These are phyloP conservation scores for Cataglyphis rosenhaueri DNA, from an alignment of 2,888 invertebrate species.

Conservation along the genomic window DNA sequence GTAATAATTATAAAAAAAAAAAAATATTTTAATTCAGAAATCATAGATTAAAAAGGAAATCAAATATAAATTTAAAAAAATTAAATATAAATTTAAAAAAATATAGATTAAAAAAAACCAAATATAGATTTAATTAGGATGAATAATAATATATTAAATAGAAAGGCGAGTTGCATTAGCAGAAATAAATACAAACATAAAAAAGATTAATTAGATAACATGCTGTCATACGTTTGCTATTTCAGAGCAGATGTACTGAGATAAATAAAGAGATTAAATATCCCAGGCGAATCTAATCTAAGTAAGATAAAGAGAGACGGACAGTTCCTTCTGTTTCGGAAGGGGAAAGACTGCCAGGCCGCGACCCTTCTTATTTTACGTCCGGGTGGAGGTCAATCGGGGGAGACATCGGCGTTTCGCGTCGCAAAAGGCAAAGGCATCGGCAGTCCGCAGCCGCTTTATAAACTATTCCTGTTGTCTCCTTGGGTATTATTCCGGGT, in stretches of 20 bases:
- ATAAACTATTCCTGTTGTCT: slow-evolving; percentile 86
- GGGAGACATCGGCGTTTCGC: slow-evolving; percentile 58
- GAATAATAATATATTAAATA: background rate
- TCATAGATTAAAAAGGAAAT: background rate
- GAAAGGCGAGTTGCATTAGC: background rate
- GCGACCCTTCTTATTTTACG: slow-evolving; percentile 45
- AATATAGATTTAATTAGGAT: background rate
- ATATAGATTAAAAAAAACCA: background rate
- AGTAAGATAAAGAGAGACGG: slow-evolving; percentile 36
- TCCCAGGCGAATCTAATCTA: slow-evolving; percentile 36
- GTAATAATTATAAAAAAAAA: background rate
- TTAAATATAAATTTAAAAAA: background rate
- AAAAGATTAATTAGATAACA: slow-evolving; percentile 11
- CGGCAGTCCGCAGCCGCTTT: slow-evolving; percentile 78
- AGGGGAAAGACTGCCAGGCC: background rate
- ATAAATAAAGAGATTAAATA: slow-evolving; percentile 39
- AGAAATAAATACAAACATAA: background rate
- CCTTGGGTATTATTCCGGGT: slow-evolving; percentile 84
- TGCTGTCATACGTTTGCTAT: slow-evolving; percentile 26
- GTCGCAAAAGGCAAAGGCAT: slow-evolving; percentile 69
- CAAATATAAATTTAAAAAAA: background rate
- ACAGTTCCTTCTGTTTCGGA: slow-evolving; percentile 13
- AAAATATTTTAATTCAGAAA: background rate
- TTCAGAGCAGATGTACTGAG: background rate
- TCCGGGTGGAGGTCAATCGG: slow-evolving; percentile 53